phyloP scores from a whole-genome alignment of 2,797 vertebrate genomes.

The Xyrichtys novacula region DNA sequence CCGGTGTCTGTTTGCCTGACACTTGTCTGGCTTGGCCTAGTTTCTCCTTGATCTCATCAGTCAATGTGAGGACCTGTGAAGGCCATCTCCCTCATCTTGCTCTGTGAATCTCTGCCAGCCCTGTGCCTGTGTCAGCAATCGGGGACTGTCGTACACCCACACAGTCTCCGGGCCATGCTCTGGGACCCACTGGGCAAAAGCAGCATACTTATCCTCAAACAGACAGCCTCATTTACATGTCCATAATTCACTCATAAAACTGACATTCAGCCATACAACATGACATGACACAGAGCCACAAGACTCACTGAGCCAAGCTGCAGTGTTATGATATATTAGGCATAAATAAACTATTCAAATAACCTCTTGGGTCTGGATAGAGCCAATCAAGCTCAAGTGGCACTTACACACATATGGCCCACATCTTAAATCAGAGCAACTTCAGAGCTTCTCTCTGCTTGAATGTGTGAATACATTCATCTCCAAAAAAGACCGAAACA shows the following conservation, averaged over 20 bases:
- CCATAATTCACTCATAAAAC: slow-evolving; percentile 80
- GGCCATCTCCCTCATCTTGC: slow-evolving; percentile 72
- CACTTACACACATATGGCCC: slow-evolving; percentile 41
- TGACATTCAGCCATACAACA: slow-evolving; percentile 68
- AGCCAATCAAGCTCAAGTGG: slow-evolving; percentile 42
- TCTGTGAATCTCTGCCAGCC: slow-evolving; percentile 71
- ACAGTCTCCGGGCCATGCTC: slow-evolving; percentile 59
- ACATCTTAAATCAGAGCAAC: slow-evolving; percentile 44
- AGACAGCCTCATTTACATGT: slow-evolving; percentile 81
- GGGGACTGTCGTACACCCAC: slow-evolving; percentile 74
- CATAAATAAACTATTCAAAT: slow-evolving; percentile 42
- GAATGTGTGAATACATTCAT: slow-evolving; percentile 37
- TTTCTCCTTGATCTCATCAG: slow-evolving; percentile 83
- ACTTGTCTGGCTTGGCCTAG: slow-evolving; percentile 80
- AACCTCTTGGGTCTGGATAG: slow-evolving; percentile 40
- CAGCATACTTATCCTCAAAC: slow-evolving; percentile 67
- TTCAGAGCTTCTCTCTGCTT: slow-evolving; percentile 11
- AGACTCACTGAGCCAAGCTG: slow-evolving; percentile 47
- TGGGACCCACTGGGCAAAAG: slow-evolving; percentile 67
- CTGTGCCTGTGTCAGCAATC: slow-evolving; percentile 81
- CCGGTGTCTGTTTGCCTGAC: slow-evolving; percentile 74
- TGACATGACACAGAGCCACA: slow-evolving; percentile 42
- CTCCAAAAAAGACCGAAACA: slow-evolving; percentile 34
- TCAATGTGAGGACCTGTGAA: slow-evolving; percentile 80
- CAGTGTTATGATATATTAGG: slow-evolving; percentile 42